These are phyloP conservation scores for Bilobella aurantiaca DNA, from an alignment of 1,140 invertebrate species.

Conservation along the genomic window DNA sequence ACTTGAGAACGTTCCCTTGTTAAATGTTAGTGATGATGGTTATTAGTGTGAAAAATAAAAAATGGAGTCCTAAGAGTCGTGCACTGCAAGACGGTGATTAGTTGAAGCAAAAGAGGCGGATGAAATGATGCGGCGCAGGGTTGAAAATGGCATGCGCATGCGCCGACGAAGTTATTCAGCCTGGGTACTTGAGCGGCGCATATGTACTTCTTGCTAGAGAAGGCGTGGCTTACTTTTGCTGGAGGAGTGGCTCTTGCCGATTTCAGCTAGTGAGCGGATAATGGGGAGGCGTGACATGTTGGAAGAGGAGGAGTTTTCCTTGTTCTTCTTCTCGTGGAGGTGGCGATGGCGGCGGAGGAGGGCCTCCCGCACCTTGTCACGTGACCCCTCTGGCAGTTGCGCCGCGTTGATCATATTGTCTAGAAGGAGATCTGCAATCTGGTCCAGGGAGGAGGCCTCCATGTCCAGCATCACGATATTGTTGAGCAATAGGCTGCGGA, in stretches of 20 bases:
- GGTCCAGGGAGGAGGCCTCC: slow-evolving; percentile 70
- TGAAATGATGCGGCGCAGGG: too few species aligned
- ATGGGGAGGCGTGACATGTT: slow-evolving; percentile 77
- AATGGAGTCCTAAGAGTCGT: too few species aligned
- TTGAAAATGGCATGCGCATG: too few species aligned
- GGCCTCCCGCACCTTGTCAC: slow-evolving; percentile 74
- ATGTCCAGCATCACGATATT: slow-evolving; percentile 84
- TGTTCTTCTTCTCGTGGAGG: slow-evolving; percentile 65
- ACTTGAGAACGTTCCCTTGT: too few species aligned
- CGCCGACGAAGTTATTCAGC: too few species aligned
- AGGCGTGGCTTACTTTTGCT: slow-evolving; percentile 72
- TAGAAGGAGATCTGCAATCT: slow-evolving; percentile 78
- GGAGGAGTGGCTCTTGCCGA: slow-evolving; percentile 88
- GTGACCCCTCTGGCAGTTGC: slow-evolving; percentile 58
- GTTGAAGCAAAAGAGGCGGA: too few species aligned
- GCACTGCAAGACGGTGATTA: too few species aligned
- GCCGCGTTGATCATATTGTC: slow-evolving; percentile 81
- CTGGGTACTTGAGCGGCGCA: too few species aligned
- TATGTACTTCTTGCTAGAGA: too few species aligned
- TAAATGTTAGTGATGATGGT: too few species aligned
- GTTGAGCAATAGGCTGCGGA: slow-evolving; percentile 74
- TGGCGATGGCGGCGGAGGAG: slow-evolving; percentile 84
- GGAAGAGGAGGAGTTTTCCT: slow-evolving; percentile 47
- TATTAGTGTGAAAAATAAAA: too few species aligned
- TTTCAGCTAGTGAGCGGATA: slow-evolving; percentile 91